Evolutionary conservation across 2,888 invertebrate genomes (phyloP), one percentile per base, ranked within the genome.

Genomic region (Ennomos fuscantarius): DNA sequence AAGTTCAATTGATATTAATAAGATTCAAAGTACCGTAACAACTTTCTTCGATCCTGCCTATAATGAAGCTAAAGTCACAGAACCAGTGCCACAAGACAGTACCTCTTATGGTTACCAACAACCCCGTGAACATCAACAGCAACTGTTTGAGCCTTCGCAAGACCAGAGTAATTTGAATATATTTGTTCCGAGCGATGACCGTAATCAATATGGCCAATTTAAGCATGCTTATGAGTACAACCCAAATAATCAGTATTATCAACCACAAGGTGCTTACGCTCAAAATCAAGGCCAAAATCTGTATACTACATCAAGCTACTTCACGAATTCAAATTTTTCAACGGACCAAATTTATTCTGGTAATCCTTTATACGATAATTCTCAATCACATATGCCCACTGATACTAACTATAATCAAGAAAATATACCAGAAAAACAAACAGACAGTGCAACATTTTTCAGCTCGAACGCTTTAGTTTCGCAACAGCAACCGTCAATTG

Each of bases 11-110:
- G 90, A 90, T 72, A 89, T 92, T 9, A 89, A 89, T 73, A 92
- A 89, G 69, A 83, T 92, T 40, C 92, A 92, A 72, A 88, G 79
- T 69, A 87, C 78, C 3, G 90, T 93, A 2, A 90, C 92, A 0
- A 90, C 88, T 0, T 92, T 93, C 66, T 93, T 93, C 43, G 92
- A 92, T 73, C 92, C 92, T 0, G 79, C 77, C 50, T 91, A 84
- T 55, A 89, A 88, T 70, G 76, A 78, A n/a, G 60, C 62, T 10
- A 81, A 79, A 69, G 68, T 71, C 8, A 77, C 79, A 9, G 62
- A 67, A 8, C 34, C 48, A 12, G 50, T 48, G 44, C 41, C 56
- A 35, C 69, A 72, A 36, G 72, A 74, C 52, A 71, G 56, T 70
- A 46, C 45, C 2, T 54, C 73, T 58, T 71, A 72, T 66, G 53